Conservation (phyloP, 2,888 invertebrate species). For the Oxycera nigricornis region DNA sequence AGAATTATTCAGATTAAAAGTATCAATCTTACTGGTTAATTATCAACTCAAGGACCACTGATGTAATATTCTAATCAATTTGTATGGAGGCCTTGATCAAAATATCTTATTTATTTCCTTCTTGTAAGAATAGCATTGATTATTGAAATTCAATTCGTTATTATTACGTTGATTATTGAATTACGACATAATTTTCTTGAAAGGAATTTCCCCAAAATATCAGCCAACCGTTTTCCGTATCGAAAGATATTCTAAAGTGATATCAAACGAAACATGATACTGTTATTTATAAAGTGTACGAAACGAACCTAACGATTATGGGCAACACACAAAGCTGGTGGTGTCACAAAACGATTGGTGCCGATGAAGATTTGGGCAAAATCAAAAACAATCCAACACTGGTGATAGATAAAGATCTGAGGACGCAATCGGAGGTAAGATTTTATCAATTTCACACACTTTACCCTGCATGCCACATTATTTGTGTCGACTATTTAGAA, state of each 20-base stretch:
- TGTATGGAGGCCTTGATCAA: no score
- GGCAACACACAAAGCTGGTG: conserved; percentile 60
- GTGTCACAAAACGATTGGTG: conserved; percentile 57
- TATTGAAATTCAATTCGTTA: no score
- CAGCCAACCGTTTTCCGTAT: no score
- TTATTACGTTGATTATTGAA: no score
- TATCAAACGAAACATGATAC: neutral
- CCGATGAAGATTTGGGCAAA: conserved; percentile 39
- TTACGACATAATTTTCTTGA: no score
- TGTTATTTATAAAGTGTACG: neutral
- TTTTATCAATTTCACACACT: neutral
- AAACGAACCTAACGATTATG: conserved; percentile 50
- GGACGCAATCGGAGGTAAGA: conserved; percentile 29
- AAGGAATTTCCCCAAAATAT: no score
- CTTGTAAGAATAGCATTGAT: no score
- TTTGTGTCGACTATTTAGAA: neutral
- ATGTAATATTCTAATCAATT: no score
- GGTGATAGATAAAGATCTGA: conserved; percentile 28
- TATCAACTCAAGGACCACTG: no score
- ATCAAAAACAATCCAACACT: conserved; percentile 46
- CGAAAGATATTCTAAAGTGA: neutral
- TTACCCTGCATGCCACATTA: neutral
- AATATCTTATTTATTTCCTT: no score
- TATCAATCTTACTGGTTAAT: no score
- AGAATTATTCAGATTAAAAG: no score